Evolutionary conservation across 2,797 vertebrate species (phyloP), one percentile per base, ranked within the genome.

Genomic region (Poecilia wingei): DNA sequence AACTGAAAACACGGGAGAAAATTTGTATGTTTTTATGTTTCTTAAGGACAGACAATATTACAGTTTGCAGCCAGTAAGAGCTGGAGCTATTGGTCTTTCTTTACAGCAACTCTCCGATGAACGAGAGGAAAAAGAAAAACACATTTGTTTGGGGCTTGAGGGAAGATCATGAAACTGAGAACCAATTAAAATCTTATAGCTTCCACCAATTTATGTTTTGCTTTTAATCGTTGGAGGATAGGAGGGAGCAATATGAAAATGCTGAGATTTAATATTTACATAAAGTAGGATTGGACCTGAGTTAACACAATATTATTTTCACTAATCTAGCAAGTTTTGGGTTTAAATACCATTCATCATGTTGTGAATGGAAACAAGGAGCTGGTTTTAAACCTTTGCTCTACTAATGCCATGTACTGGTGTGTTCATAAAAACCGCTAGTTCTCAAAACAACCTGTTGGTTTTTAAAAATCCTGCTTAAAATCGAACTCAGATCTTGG

Each of bases 1-100:
- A 55, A 71, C 4, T 45, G 80, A 80, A 92, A 87, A 83, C 89
- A 61, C 77, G 79, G 91, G 87, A 86, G 84, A 89, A 79, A 61
- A 78, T 39, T 39, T 41, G 72, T 25, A 69, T 81, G 1, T 76
- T 79, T 66, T 3, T 68, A 2, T 68, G 9, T 77, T 47, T 86
- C 79, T 80, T 46, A 72, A 70, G 22, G 36, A 4, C 36, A 41
- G 36, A 68, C 10, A 22, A 68, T 68, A 22, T 68, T 41, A 22
- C 25, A 68, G 61, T 68, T 68, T 68, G 64, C 20, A 13, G 33
- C 20, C 20, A 68, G 9, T 41, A 64, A 64, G 61, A 16, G 7
- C 18, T 64, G 59, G 16, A 64, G 18, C 31, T 64, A 9, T 36
- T 31, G 0, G 59, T 5, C 31, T 20, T 20, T 36, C 61, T 64